Conservation (phyloP, 2,113 vertebrate genomes). For the Triplophysa rosa region DNA sequence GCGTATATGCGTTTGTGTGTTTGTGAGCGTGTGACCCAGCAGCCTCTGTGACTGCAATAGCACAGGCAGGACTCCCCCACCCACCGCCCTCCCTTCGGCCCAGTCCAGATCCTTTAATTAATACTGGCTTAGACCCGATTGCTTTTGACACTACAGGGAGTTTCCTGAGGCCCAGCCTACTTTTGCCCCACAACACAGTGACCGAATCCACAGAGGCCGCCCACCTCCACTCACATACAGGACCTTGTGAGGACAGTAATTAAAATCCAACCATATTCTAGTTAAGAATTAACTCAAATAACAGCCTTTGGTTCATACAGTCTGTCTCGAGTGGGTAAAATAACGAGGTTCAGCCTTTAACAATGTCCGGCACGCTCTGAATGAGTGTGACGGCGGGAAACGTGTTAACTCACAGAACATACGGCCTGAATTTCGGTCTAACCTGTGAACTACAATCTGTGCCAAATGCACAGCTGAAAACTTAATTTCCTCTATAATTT, state of each 20-base stretch:
- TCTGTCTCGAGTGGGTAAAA: background rate
- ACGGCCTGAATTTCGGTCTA: background rate
- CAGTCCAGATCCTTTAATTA: conserved; percentile 78
- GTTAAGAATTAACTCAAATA: conserved; percentile 35
- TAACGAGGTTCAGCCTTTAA: background rate
- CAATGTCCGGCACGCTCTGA: background rate
- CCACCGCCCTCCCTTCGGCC: conserved; percentile 40
- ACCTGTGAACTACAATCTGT: background rate
- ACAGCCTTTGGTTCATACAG: conserved; percentile 31
- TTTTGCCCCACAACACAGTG: conserved; percentile 58
- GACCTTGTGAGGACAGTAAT: conserved; percentile 41
- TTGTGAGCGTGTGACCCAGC: conserved; percentile 12
- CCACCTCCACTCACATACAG: conserved; percentile 24
- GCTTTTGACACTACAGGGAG: conserved; percentile 78
- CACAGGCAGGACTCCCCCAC: conserved; percentile 15
- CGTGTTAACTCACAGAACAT: background rate
- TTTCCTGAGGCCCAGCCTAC: conserved; percentile 73
- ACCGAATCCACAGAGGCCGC: conserved; percentile 41
- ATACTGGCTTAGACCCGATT: conserved; percentile 78
- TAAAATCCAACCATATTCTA: conserved; percentile 48
- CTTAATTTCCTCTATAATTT: background rate
- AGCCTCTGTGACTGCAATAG: conserved; percentile 31
- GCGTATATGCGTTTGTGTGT: background rate
- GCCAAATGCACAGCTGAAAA: conserved; percentile 15
- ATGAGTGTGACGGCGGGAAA: background rate